These are phyloP conservation scores for Bombus fervidus DNA, from an alignment of 1,140 invertebrate species.

Conservation along the genomic window DNA sequence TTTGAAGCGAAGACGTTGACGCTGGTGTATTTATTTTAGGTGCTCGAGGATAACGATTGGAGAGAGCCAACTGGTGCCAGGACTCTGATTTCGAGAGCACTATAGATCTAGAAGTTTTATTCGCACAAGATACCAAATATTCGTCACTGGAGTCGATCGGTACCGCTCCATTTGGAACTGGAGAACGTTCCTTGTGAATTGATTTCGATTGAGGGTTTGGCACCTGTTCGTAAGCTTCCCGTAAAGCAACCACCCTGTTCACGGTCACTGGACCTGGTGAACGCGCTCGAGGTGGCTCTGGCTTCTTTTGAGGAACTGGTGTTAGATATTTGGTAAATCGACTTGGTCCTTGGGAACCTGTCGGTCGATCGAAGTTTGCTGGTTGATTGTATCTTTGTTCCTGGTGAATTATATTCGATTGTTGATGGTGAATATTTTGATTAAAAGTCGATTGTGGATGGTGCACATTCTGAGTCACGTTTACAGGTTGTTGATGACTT, in stretches of 20 bases:
- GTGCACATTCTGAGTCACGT: background rate
- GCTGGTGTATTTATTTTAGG: background rate
- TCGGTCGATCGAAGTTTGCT: constrained; percentile 26
- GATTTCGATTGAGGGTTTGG: constrained; percentile 16
- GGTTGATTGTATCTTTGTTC: constrained; percentile 3
- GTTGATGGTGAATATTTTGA: background rate
- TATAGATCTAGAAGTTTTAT: constrained; percentile 74
- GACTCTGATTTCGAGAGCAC: constrained; percentile 90
- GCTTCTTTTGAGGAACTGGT: constrained; percentile 15
- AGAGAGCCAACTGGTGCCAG: constrained; percentile 86
- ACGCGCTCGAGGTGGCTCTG: constrained; percentile 31
- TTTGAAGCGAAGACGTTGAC: background rate
- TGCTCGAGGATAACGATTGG: constrained; percentile 70
- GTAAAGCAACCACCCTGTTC: constrained; percentile 57
- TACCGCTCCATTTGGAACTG: constrained; percentile 56
- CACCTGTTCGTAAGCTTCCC: constrained; percentile 55
- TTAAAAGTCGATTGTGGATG: background rate
- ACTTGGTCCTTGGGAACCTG: background rate
- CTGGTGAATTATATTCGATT: background rate
- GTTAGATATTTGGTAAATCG: constrained; percentile 22
- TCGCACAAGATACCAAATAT: constrained; percentile 77
- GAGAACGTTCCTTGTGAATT: constrained; percentile 57
- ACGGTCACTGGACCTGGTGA: constrained; percentile 47
- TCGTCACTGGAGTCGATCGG: constrained; percentile 78
- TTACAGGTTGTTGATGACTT: background rate